These are phyloP conservation scores for Oscheius sp. DNA, from an alignment of 1,140 invertebrate genomes.

Conservation along the genomic window DNA sequence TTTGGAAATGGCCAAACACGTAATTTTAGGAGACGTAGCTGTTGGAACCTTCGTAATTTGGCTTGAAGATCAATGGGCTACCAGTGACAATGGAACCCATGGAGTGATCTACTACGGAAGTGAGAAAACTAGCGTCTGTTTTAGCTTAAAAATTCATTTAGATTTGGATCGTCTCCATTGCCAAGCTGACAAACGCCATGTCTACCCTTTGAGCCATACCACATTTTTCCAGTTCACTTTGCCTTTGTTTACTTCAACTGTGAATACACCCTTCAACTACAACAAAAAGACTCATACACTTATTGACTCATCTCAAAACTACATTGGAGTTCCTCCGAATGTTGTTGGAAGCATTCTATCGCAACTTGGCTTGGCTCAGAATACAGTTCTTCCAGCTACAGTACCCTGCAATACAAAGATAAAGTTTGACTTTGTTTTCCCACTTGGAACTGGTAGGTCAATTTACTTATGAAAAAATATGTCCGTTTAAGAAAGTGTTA, in stretches of 20 bases:
- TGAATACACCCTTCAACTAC: background rate
- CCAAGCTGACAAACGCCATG: background rate
- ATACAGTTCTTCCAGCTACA: background rate
- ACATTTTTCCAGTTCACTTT: conserved; percentile 3
- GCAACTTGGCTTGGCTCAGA: background rate
- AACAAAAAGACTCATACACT: background rate
- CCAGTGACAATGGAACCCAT: background rate
- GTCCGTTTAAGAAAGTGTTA: background rate
- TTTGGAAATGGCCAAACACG: too few relatives aligned
- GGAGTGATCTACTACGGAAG: conserved; percentile 15
- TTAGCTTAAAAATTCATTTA: background rate
- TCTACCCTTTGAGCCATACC: background rate
- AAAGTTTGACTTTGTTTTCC: background rate
- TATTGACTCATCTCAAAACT: background rate
- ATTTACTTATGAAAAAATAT: background rate
- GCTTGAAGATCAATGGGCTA: conserved; percentile 1
- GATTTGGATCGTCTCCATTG: background rate
- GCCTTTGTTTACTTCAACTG: background rate
- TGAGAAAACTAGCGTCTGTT: background rate
- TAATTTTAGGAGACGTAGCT: too few relatives aligned
- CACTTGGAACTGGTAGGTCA: background rate
- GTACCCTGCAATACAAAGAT: conserved; percentile 1
- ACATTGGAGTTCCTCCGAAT: background rate
- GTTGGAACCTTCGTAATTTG: background rate
- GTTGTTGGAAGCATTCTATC: background rate